phyloP scores from a whole-genome alignment of 2,888 invertebrate species.

The Cantharis rufa region DNA sequence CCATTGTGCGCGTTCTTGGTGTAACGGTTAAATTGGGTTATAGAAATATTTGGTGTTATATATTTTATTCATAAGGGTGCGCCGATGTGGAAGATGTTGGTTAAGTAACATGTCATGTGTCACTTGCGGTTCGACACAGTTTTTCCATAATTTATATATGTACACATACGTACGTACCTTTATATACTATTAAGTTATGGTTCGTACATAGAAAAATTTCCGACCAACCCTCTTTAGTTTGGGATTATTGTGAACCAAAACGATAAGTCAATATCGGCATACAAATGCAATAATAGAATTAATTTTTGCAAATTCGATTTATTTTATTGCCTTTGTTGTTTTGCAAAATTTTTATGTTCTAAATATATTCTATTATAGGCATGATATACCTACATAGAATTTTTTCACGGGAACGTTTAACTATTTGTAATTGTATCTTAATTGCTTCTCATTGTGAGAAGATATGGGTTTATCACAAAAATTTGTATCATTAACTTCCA shows the following conservation, averaged over 20 bases:
- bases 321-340: not conserved
- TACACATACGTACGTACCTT: conserved; percentile 7
- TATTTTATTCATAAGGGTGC: conserved; percentile 34
- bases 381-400: not conserved
- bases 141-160: conserved; percentile 21
- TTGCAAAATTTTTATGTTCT: not conserved
- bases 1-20: conserved; percentile 48
- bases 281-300: not conserved
- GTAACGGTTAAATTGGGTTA: conserved; percentile 51
- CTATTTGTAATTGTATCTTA: not conserved
- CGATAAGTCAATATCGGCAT: not conserved
- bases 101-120: conserved; percentile 34
- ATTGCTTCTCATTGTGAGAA: not conserved
- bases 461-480: not conserved
- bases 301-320: not conserved
- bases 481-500: not conserved
- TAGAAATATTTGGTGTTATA: conserved; percentile 36
- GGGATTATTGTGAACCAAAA: not conserved
- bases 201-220: not conserved
- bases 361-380: not conserved
- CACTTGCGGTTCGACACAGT: conserved; percentile 32
- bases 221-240: not conserved
- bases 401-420: not conserved
- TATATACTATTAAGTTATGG: not conserved
- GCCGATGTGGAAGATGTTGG: conserved; percentile 36